Evolutionary conservation across 1,140 invertebrate species (phyloP), one percentile per base, ranked within the genome.

Genomic region (Euschistus heros): DNA sequence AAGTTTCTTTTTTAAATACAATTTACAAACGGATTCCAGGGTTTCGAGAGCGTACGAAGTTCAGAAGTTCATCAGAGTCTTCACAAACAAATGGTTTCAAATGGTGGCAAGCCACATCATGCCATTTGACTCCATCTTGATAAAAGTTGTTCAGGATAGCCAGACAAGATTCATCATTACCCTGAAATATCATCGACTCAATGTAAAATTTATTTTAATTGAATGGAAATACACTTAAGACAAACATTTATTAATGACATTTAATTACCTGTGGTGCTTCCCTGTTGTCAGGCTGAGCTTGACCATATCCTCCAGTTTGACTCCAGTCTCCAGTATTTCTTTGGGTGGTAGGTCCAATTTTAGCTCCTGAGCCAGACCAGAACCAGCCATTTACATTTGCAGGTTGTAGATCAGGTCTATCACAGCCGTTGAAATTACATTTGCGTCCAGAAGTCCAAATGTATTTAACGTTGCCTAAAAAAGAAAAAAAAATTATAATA

Each of bases 91-190:
- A 93, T 2, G 91, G 91, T 76, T 94, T 94, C 64, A 91, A 80
- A 75, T 94, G 91, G 74, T 92, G 88, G 72, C 91, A 93, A 63
- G 90, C 90, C 17, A 93, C 89, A 73, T 93, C 91, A 79, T 94
- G 91, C 88, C 91, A 93, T 76, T 92, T 92, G 70, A 92, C 81
- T 42, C 91, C 91, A 72, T 94, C 91, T 71, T 90, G 88, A 80
- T 94, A 94, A 80, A 93, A 93, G 75, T 94, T 93, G 79, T 93
- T 94, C 70, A 94, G 76, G 69, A 93, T 89, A 22, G 90, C 87
- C 71, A 94, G 74, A 72, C 91, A 94, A 27, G 90, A 91, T 77
- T 93, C 91, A 71, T 93, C 90, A 69, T 92, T 92, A 68, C 87
- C 86, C 86, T 88, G 75, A 2, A 75, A 77, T 61, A 14, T 1